Evolutionary conservation across 53 echinoderm and acorn worm species (phyloP).

Genomic region (Henricia sp.): DNA sequence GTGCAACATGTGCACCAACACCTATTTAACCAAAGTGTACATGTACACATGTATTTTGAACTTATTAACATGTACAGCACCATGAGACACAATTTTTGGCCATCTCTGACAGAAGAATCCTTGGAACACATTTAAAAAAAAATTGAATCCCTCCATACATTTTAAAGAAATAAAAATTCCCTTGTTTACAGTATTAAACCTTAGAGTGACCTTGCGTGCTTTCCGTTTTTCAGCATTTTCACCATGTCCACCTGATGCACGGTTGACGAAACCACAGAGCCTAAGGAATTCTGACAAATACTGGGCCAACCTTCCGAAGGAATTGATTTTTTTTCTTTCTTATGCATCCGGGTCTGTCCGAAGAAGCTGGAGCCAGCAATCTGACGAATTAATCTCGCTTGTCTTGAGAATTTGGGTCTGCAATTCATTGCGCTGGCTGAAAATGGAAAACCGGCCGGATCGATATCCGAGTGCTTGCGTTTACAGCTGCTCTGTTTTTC

Average conservation of each 20-base stretch:
- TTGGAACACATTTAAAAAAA: too few species aligned
- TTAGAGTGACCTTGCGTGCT: too few species aligned
- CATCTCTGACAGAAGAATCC: too few species aligned
- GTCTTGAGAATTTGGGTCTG: background rate
- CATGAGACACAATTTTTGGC: too few species aligned
- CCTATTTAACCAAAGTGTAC: too few species aligned
- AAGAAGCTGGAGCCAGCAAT: constrained; percentile 28
- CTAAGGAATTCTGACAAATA: constrained; percentile 19
- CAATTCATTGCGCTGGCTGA: background rate
- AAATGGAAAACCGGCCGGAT: background rate
- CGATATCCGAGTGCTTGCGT: background rate
- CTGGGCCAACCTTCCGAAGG: background rate
- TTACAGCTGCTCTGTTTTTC: background rate
- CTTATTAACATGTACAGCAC: too few species aligned
- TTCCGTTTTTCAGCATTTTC: background rate
- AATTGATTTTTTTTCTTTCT: constrained; percentile 33
- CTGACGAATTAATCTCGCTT: constrained; percentile 26
- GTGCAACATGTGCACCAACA: too few species aligned
- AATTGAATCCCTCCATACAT: too few species aligned
- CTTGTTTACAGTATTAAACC: too few species aligned
- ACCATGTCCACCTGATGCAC: constrained; percentile 31
- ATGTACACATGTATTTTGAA: too few species aligned
- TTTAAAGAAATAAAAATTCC: too few species aligned
- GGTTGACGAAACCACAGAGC: constrained; percentile 1
- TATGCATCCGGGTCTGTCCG: background rate